phyloP scores from a whole-genome alignment of 2,113 vertebrate species.

The Potamarius usumacintae region DNA sequence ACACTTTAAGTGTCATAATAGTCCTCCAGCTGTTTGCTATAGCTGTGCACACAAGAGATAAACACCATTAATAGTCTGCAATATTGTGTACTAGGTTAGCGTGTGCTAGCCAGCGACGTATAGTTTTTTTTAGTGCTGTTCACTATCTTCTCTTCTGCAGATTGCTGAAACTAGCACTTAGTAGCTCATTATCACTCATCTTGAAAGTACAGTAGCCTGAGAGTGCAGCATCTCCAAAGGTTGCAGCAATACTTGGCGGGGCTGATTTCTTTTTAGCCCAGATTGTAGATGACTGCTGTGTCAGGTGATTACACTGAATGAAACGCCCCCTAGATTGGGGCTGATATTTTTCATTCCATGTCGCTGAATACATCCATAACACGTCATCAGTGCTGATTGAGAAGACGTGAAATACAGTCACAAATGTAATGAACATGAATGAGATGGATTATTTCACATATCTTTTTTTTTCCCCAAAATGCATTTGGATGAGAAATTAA shows the following conservation, averaged over 20 bases:
- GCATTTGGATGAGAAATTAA: neutral
- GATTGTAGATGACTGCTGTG: neutral
- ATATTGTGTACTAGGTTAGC: neutral
- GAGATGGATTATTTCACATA: neutral
- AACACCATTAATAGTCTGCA: neutral
- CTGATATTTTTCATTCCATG: too few species aligned
- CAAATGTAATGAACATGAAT: neutral
- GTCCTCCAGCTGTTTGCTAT: neutral
- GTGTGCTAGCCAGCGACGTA: neutral
- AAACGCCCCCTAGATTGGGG: neutral
- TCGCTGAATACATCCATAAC: neutral
- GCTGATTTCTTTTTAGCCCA: neutral
- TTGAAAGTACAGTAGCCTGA: neutral
- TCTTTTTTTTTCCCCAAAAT: neutral
- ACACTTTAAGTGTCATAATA: neutral
- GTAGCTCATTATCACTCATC: neutral
- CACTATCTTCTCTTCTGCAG: neutral
- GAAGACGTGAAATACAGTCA: neutral
- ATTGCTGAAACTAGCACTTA: too few species aligned
- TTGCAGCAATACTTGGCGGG: neutral
- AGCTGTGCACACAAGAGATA: neutral
- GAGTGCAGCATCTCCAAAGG: neutral
- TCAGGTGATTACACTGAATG: neutral
- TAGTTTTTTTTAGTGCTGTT: neutral
- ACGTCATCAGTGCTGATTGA: neutral